Evolutionary conservation across 37 sponge, comb jelly and placozoan species (phyloP), one percentile per base, ranked within the genome.

Genomic region (Halisarca cf. caerulea): DNA sequence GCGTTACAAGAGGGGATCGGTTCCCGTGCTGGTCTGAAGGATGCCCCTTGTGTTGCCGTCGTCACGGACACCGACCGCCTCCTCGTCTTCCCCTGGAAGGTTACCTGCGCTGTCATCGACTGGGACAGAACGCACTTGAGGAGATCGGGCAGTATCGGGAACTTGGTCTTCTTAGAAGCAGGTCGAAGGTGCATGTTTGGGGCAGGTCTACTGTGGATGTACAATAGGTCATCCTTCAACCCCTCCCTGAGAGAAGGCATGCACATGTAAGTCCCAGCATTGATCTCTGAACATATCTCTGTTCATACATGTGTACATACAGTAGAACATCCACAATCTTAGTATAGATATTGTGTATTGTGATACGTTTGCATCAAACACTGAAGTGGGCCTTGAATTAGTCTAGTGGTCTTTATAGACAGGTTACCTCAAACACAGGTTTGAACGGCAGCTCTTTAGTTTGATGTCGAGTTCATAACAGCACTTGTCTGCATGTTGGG

Each of bases 141-240:
- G 45, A 66, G 92, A 24, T 86, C 86, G 5, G 92, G 92, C 27
- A 88, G 88, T 43, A 82, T 81, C 6, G 92, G 92, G 11, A 81
- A 86, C 47, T 82, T 92, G 45, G 86, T 92, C 17, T 92, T 92
- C 37, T 53, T 92, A 4, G 92, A 92, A 80, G 88, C 88, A 32
- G 92, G 92, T 0, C 83, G 92, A 9, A 62, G 92, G 55, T 92
- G 92, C 66, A 33, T 7, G 30, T 89, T 89, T 80, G 92, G 92
- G 3, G 86, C 92, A 37, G 92, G 92, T 0, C 83, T 92, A 0
- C 83, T 92, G 86, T 92, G 92, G 92, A 86, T 92, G 86, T 92
- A 80, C 58, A 74, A 72, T 5, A 21, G 15, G 2, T 20, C 77
- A 1, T 28, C 64, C 20, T 84, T 86, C 0, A 44, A 37, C 7